Evolutionary conservation across 1,140 invertebrate genomes (phyloP).

Genomic region (Monochamus saltuarius): DNA sequence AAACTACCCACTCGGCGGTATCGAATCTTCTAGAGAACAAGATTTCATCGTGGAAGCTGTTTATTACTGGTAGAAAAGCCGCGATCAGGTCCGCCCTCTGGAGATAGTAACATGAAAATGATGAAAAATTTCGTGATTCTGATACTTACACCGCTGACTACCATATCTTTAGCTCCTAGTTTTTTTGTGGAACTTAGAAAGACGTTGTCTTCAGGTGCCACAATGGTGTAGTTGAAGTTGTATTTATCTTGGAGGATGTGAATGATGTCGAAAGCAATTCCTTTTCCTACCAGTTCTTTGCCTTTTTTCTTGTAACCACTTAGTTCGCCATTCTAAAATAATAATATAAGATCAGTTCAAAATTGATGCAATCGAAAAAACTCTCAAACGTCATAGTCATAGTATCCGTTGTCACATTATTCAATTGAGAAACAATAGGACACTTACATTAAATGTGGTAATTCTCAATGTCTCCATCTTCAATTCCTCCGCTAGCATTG

Average conservation of each 20-base stretch:
- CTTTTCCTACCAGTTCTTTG: conserved; percentile 60
- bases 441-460: conserved; percentile 35
- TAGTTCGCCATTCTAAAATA: conserved; percentile 61
- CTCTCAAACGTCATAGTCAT: too few species aligned
- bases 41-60: conserved; percentile 58
- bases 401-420: too few species aligned
- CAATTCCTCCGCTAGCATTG: conserved; percentile 23
- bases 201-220: conserved; percentile 60
- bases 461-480: conserved; percentile 32
- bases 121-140: neutral
- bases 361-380: neutral
- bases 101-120: conserved; percentile 25
- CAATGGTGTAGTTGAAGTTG: conserved; percentile 71
- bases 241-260: conserved; percentile 67
- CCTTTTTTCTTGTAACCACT: conserved; percentile 59
- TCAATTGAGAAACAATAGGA: too few species aligned
- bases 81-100: conserved; percentile 76
- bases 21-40: conserved; percentile 69
- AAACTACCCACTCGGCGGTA: conserved; percentile 71
- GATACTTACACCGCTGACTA: conserved; percentile 59
- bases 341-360: neutral
- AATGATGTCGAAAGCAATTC: conserved; percentile 72
- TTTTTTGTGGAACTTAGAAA: conserved; percentile 55
- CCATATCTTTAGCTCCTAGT: conserved; percentile 62
- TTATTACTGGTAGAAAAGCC: conserved; percentile 72